These are phyloP conservation scores for Garra rufa DNA, from an alignment of 2,113 vertebrate genomes.

Conservation along the genomic window DNA sequence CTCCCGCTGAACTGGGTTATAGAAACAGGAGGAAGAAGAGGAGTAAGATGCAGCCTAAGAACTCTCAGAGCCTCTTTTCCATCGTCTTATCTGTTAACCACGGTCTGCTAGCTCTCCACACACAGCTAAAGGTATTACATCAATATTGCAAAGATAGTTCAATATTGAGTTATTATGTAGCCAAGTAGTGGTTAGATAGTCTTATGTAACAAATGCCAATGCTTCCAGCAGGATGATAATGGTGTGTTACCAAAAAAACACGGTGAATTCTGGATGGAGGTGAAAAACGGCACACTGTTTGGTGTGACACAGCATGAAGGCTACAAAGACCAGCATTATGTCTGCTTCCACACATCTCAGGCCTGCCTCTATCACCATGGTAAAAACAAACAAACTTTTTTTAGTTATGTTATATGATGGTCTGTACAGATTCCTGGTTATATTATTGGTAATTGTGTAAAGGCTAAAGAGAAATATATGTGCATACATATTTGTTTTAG, in stretches of 20 bases:
- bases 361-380: slow-evolving; percentile 94
- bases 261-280: slow-evolving; percentile 94
- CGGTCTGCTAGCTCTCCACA: slow-evolving; percentile 87
- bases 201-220: neutral
- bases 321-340: slow-evolving; percentile 91
- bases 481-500: neutral
- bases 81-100: slow-evolving; percentile 88
- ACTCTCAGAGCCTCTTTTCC: slow-evolving; percentile 90
- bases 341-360: slow-evolving; percentile 89
- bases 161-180: neutral
- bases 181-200: too few relatives aligned
- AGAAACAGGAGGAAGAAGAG: slow-evolving; percentile 90
- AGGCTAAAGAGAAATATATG: neutral
- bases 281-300: slow-evolving; percentile 87
- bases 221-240: slow-evolving; percentile 82
- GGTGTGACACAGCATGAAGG: slow-evolving; percentile 92
- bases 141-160: neutral
- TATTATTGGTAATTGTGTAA: neutral
- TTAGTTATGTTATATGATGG: neutral
- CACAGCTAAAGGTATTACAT: slow-evolving; percentile 84
- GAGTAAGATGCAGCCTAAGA: slow-evolving; percentile 84
- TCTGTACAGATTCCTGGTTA: neutral
- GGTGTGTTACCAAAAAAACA: slow-evolving; percentile 82
- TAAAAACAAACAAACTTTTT: slow-evolving; percentile 62
- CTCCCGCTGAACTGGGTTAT: slow-evolving; percentile 83